Percentiles rank a stretch among this genome's conserved stretches.
phyloP scores from a whole-genome alignment of 2,797 vertebrate species.

The Triplophysa yarkandensis region DNA sequence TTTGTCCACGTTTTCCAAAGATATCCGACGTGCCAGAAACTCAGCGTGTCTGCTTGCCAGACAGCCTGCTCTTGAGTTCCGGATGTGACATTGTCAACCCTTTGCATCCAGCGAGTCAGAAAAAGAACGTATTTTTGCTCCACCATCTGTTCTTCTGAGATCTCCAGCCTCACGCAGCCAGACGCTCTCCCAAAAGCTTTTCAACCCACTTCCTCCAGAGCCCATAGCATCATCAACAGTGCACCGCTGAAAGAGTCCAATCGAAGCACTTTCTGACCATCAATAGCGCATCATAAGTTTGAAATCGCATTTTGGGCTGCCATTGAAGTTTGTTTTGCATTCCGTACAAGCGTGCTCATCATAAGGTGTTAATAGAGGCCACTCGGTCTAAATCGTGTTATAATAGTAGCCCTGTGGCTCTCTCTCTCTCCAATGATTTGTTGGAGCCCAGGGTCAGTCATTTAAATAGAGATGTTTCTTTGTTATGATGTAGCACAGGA shows the following conservation, averaged over 20 bases:
- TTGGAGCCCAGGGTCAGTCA: background rate
- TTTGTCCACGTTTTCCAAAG: slow-evolving; percentile 36
- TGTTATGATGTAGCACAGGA: slow-evolving; percentile 23
- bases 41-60: slow-evolving; percentile 20
- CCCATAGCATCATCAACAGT: slow-evolving; percentile 6
- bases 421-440: slow-evolving; percentile 22
- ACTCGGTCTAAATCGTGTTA: slow-evolving; percentile 27
- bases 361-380: slow-evolving; percentile 52
- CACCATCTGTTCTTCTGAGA: slow-evolving; percentile 29
- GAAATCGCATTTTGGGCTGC: slow-evolving; percentile 21
- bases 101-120: slow-evolving; percentile 22
- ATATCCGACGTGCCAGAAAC: slow-evolving; percentile 6
- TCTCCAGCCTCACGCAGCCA: slow-evolving; percentile 3
- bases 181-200: background rate
- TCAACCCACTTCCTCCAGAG: background rate
- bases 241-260: slow-evolving; percentile 13
- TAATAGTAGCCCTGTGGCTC: slow-evolving; percentile 38
- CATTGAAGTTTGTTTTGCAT: slow-evolving; percentile 43
- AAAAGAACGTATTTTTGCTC: slow-evolving; percentile 2
- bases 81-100: slow-evolving; percentile 27
- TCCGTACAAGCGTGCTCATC: slow-evolving; percentile 45
- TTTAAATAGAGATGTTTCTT: slow-evolving; percentile 36
- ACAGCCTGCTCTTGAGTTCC: slow-evolving; percentile 23
- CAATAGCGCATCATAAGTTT: slow-evolving; percentile 11
- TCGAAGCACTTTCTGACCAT: background rate